Conservation (phyloP, 2,113 vertebrate species). For the Sisor rabdophorus region DNA sequence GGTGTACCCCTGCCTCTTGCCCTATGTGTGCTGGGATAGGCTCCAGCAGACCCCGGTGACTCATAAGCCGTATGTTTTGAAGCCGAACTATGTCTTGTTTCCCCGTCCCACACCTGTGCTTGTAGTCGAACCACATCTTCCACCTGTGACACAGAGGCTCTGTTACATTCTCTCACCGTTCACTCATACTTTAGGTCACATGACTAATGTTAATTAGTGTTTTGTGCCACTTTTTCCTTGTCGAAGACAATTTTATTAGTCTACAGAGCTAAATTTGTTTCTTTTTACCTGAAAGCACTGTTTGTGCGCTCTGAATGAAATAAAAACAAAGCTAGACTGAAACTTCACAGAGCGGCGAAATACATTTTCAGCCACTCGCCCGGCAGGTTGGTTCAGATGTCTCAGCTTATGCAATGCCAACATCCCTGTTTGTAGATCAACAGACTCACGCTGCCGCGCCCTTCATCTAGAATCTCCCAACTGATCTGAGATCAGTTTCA, state of each 20-base stretch:
- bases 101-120: not conserved
- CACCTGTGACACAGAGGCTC: not conserved
- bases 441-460: constrained; percentile 2
- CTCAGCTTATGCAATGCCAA: constrained; percentile 5
- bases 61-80: no score
- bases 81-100: not conserved
- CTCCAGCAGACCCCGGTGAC: no score
- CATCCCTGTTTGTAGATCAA: constrained; percentile 32
- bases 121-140: not conserved
- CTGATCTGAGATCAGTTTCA: constrained; percentile 31
- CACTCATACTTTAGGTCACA: not conserved
- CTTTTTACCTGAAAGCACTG: not conserved
- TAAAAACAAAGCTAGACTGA: not conserved
- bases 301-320: not conserved
- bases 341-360: not conserved
- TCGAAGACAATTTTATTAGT: not conserved
- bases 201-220: not conserved
- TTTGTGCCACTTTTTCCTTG: not conserved
- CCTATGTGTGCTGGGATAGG: no score
- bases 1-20: no score
- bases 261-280: not conserved
- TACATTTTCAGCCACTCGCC: constrained; percentile 13
- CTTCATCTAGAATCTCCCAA: not conserved
- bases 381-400: constrained; percentile 36
- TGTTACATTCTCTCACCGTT: not conserved